A percentile compares a stretch with the other conserved stretches of the same genome.
These are phyloP conservation scores for Bergia puertoricense DNA, from an alignment of 92 coral and sea anemone species.

Conservation along the genomic window DNA sequence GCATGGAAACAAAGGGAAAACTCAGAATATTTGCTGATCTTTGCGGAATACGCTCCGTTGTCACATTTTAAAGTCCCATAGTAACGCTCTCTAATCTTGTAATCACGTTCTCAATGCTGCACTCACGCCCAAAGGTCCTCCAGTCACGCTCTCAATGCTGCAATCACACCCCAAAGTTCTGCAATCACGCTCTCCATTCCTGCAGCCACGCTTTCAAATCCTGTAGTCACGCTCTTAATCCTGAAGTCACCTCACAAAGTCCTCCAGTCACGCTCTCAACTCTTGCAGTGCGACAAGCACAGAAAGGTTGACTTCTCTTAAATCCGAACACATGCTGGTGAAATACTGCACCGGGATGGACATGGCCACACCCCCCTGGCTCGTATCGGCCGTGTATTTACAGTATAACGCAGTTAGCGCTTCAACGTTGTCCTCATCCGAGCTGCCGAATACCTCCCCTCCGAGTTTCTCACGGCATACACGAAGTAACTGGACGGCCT, in stretches of 20 bases:
- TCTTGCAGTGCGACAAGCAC: slow-evolving; percentile 77
- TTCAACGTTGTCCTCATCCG: slow-evolving; percentile 90
- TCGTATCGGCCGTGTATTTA: slow-evolving; percentile 79
- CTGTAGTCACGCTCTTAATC: neutral
- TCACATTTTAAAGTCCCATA: neutral
- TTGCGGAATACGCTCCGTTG: neutral
- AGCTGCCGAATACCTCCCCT: slow-evolving; percentile 64
- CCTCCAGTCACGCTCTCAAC: slow-evolving; percentile 24
- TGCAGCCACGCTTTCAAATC: neutral
- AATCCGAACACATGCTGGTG: slow-evolving; percentile 78
- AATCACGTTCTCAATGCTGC: too few species aligned
- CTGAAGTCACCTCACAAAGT: neutral
- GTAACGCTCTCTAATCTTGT: neutral
- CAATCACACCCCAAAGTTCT: neutral
- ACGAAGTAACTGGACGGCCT: slow-evolving; percentile 77
- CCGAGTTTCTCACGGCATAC: slow-evolving; percentile 71
- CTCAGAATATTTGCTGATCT: neutral
- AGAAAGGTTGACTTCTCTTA: slow-evolving; percentile 87
- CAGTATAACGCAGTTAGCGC: slow-evolving; percentile 71
- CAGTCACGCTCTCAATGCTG: neutral
- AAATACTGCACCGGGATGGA: slow-evolving; percentile 76
- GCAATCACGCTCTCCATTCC: neutral
- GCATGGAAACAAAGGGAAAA: neutral
- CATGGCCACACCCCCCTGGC: slow-evolving; percentile 85
- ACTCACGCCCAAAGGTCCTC: too few species aligned